Evolutionary conservation across 2,888 invertebrate species (phyloP).

Genomic region (Cryptus viduatorius): DNA sequence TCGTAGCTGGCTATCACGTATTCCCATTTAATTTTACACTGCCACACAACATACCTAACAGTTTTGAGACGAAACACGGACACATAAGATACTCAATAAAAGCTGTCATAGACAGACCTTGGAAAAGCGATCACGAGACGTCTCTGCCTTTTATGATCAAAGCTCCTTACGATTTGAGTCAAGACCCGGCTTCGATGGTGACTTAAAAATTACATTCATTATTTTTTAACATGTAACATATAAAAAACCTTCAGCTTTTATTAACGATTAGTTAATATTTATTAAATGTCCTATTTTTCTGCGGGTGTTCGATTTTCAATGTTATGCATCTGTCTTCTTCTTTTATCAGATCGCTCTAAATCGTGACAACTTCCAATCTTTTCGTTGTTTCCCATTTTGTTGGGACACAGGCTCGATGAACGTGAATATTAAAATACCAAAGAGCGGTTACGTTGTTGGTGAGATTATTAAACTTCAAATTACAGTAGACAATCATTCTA

Average conservation of each 20-base stretch:
- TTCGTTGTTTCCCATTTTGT: slow-evolving; percentile 89
- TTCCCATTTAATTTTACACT: slow-evolving; percentile 93
- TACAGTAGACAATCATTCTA: slow-evolving; percentile 72
- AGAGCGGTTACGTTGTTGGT: slow-evolving; percentile 90
- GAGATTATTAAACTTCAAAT: slow-evolving; percentile 86
- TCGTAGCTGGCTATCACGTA: slow-evolving; percentile 89
- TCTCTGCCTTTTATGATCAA: slow-evolving; percentile 92
- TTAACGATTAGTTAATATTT: no score
- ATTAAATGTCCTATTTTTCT: no score
- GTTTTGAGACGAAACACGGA: slow-evolving; percentile 89
- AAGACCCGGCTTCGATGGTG: slow-evolving; percentile 70
- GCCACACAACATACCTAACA: slow-evolving; percentile 90
- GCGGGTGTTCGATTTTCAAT: no score
- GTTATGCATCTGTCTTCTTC: background rate
- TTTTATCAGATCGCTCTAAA: slow-evolving; percentile 68
- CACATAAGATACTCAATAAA: slow-evolving; percentile 92
- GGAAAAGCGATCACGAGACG: slow-evolving; percentile 92
- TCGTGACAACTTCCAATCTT: slow-evolving; percentile 58
- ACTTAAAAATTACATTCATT: background rate
- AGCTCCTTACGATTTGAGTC: slow-evolving; percentile 92
- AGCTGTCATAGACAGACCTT: slow-evolving; percentile 91
- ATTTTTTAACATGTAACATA: no score
- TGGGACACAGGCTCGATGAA: slow-evolving; percentile 89
- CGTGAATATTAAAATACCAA: slow-evolving; percentile 88
- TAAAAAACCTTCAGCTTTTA: no score